Conservation (phyloP, 2,797 vertebrate genomes). For the Anguilla anguilla region DNA sequence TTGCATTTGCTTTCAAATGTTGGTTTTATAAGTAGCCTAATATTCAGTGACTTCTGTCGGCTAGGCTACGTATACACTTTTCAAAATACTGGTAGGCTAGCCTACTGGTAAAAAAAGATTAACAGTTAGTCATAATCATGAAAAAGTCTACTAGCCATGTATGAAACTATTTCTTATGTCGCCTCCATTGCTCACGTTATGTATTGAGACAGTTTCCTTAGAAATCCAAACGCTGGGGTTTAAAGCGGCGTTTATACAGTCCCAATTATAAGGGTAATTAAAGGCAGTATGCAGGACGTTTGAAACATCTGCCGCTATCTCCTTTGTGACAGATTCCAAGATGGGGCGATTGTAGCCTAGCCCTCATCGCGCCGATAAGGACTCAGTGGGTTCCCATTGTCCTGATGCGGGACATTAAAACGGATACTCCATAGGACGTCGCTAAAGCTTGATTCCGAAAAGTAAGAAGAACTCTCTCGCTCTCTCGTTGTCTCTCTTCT, state of each 20-base stretch:
- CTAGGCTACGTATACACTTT: neutral
- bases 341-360: neutral
- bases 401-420: neutral
- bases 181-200: neutral
- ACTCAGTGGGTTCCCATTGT: neutral
- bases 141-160: neutral
- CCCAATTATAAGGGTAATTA: neutral
- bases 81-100: neutral
- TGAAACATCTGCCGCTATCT: neutral
- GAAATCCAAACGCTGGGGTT: neutral
- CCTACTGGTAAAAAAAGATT: neutral
- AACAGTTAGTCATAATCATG: neutral
- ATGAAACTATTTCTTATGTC: neutral
- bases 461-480: neutral
- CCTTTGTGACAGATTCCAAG: neutral
- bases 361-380: neutral
- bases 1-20: neutral
- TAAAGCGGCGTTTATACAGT: neutral
- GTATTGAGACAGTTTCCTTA: neutral
- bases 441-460: neutral
- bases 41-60: neutral
- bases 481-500: neutral
- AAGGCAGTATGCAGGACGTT: neutral
- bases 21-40: neutral
- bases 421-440: constrained; percentile 18